phyloP scores from a whole-genome alignment of 2,888 invertebrate genomes.

The Bibio marci region DNA sequence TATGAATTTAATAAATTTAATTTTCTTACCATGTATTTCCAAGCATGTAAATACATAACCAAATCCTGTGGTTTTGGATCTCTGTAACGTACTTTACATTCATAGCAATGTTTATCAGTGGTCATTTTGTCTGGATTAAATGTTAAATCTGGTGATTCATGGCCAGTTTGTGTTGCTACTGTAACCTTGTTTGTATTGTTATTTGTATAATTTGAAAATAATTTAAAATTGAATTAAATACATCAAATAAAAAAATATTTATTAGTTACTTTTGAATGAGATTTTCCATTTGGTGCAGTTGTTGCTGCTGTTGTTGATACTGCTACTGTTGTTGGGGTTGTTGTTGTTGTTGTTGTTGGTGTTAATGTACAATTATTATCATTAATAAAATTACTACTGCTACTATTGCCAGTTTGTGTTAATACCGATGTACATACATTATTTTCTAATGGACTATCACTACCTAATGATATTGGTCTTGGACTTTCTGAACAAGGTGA shows the following conservation, averaged over 20 bases:
- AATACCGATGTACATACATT: slow-evolving; percentile 1
- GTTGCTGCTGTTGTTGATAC: slow-evolving; percentile 2
- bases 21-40: slow-evolving; percentile 82
- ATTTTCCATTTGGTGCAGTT: neutral
- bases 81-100: slow-evolving; percentile 79
- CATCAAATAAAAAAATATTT: slow-evolving; percentile 4
- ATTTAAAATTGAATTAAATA: slow-evolving; percentile 4
- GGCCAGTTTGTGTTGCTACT: slow-evolving; percentile 74
- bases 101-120: slow-evolving; percentile 75
- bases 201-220: no score
- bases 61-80: slow-evolving; percentile 85
- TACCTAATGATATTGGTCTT: slow-evolving; percentile 12
- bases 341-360: slow-evolving; percentile 3
- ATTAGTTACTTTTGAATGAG: no score
- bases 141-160: slow-evolving; percentile 47
- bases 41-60: slow-evolving; percentile 91
- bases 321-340: slow-evolving; percentile 3
- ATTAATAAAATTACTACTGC: neutral
- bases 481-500: slow-evolving; percentile 53
- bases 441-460: slow-evolving; percentile 25
- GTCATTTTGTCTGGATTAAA: slow-evolving; percentile 56
- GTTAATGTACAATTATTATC: neutral
- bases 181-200: no score
- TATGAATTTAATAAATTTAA: no score
- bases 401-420: slow-evolving; percentile 1